These are phyloP conservation scores for Bubalus kerabau DNA, from an alignment of 2,113 vertebrate species.

Conservation along the genomic window DNA sequence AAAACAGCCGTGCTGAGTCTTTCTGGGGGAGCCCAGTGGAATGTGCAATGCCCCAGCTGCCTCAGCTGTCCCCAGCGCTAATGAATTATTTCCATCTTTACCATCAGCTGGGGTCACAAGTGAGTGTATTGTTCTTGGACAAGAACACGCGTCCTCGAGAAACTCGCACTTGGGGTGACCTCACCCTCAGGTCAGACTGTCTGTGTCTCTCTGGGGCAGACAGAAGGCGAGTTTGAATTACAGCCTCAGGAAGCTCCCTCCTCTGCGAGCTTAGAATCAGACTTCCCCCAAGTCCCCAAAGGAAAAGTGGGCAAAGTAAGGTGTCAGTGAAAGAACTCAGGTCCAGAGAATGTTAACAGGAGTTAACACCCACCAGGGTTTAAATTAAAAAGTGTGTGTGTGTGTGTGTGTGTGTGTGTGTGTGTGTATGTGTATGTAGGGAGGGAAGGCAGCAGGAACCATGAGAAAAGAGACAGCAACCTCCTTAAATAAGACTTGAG, in stretches of 20 bases:
- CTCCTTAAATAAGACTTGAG: not conserved
- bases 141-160: slow-evolving; percentile 8
- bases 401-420: rapidly evolving
- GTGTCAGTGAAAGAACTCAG: slow-evolving; percentile 54
- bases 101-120: slow-evolving; percentile 36
- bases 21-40: not conserved
- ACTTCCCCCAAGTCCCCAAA: not conserved
- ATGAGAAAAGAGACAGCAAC: not conserved
- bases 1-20: not conserved
- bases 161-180: slow-evolving; percentile 55
- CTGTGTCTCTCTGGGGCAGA: slow-evolving; percentile 61
- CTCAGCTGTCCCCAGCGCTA: not conserved
- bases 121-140: slow-evolving; percentile 70
- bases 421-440: not conserved
- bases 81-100: slow-evolving; percentile 64
- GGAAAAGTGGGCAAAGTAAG: not conserved
- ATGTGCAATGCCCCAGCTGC: not conserved
- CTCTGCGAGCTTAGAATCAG: not conserved
- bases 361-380: not conserved
- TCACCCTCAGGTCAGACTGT: slow-evolving; percentile 62
- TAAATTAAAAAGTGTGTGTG: not conserved
- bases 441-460: not conserved
- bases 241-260: slow-evolving; percentile 29
- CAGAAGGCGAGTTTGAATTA: slow-evolving; percentile 42
- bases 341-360: not conserved